Evolutionary conservation across 2,888 invertebrate species (phyloP), one percentile per base, ranked within the genome.

Genomic region (Papilio protenor): DNA sequence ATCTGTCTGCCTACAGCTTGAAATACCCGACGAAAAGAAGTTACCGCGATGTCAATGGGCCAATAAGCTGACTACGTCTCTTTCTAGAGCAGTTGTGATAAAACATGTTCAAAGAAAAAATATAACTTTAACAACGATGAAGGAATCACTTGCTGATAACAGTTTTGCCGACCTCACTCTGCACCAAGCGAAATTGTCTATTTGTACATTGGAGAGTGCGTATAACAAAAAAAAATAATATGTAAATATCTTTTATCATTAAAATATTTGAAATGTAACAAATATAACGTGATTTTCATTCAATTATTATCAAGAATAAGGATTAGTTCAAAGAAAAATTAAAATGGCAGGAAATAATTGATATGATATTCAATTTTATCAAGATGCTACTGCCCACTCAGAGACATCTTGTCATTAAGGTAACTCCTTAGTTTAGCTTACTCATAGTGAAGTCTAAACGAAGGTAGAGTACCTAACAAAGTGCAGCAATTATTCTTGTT

Each of bases 151-250:
- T 59, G 84, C 85, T 78, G 91, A 92, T 78, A 87, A 91, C 52
- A 93, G 92, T 82, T 90, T 91, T 84, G 88, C 84, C 57, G 86
- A 91, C 76, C 85, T 92, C 0, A 84, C 92, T 23, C 85, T 88
- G 52, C 85, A 87, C 55, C 92, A 92, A 81, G 92, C 93, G 75
- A 92, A 93, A 81, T 81, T 93, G 1, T 93, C 92, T 69, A 85
- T 92, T 70, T 92, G 90, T 78, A 91, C 87, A n/a, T 85, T 90
- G 80, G 90, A 91, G 81, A 83, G 88, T 79, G 91, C 91, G 76
- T 87, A 87, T 79, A 86, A 81, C 23, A 81, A 87, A 77, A 64
- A 27, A 11, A 14, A 61, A 27, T 14, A 64, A 64, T 33, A 1
- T 64, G 8, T 64, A 18, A 64, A 33, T 18, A 8, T 27, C 1